Base-by-base conservation (phyloP, 2,113 vertebrate species). In the Halichoeres trimaculatus region DNA sequence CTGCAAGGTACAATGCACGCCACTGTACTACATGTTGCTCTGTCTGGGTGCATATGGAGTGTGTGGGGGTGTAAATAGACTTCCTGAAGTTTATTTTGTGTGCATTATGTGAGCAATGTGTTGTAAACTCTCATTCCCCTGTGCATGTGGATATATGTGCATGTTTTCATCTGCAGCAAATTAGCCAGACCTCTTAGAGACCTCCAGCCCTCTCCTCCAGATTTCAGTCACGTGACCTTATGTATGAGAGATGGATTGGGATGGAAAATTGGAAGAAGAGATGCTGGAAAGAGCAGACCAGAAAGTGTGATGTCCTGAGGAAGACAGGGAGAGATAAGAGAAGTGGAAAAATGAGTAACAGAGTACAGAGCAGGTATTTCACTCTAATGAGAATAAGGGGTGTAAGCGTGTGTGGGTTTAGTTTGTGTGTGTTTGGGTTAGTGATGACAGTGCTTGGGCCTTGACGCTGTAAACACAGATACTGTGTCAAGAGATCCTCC, bases 391-490 rank as follows among this genome's bases (percentile, higher is more conserved):
- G 53, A 62, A 73, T 79, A 65, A 14, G 63, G 30, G n/a, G 67
- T 45, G 30, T 30, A 30, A 30, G 30, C 30, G 45, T 59, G 63
- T 60, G 70, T 41, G 47, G 38, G 36, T 66, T 26, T 26, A 35
- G 36, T 66, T 26, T 26, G 53, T 34, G 52, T 24, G 24, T 68
- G 36, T 26, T 7, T 22, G 60, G 63, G 57, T 65, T 55, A 35
- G 76, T 63, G 79, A 85, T 81, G 84, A 85, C 89, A 84, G 66
- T 54, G 41, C 40, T 52, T 45, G 61, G 76, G 48, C 76, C 69
- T 50, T 71, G 76, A 83, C 62, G 70, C 84, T 78, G 87, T 93
- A 92, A 93, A 93, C 92, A 91, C 90, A 89, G 88, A 90, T 90
- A 88, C 58, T 67, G 86, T 91, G 90, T 90, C 79, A 93, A 78